Evolutionary conservation across 2,888 invertebrate genomes (phyloP).

Genomic region (Phanerotoma sp.): DNA sequence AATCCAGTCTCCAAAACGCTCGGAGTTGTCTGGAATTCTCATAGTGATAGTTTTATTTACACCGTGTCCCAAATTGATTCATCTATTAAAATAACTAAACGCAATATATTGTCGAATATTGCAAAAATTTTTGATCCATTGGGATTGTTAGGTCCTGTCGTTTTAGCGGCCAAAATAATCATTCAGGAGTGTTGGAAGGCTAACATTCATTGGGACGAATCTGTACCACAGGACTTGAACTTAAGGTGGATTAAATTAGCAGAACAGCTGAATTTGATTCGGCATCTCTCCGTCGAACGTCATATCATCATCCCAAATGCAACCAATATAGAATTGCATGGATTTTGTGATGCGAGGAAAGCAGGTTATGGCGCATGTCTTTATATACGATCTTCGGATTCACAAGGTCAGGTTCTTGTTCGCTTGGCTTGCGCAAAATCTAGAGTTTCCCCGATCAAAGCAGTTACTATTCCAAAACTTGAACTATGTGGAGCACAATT

Average conservation of each 20-base stretch:
- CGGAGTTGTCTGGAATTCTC: constrained; percentile 23
- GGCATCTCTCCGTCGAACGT: constrained; percentile 17
- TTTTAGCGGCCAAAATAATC: constrained; percentile 25
- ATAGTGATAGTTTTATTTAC: constrained; percentile 17
- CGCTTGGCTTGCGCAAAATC: constrained; percentile 39
- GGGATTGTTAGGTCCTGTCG: constrained; percentile 26
- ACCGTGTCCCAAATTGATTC: constrained; percentile 15
- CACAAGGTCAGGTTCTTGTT: constrained; percentile 5
- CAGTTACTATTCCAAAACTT: constrained; percentile 33
- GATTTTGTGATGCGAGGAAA: constrained; percentile 34
- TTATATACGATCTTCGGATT: constrained; percentile 27
- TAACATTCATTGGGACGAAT: constrained; percentile 28
- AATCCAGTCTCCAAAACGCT: constrained; percentile 24
- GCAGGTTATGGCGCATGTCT: constrained; percentile 33
- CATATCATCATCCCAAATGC: constrained; percentile 3
- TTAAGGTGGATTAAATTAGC: constrained; percentile 17
- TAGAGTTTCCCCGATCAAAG: constrained; percentile 40
- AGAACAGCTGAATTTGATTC: constrained; percentile 12
- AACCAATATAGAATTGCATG: constrained; percentile 29
- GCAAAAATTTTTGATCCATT: constrained; percentile 29
- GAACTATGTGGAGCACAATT: constrained; percentile 38
- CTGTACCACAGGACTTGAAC: constrained; percentile 18
- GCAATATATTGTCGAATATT: constrained; percentile 23
- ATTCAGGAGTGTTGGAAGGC: constrained; percentile 28
- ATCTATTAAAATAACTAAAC: constrained; percentile 19